Percentiles rank a stretch among this genome's conserved stretches.
These are phyloP conservation scores for Patella pellucida DNA, from an alignment of 2,888 invertebrate species.

Conservation along the genomic window DNA sequence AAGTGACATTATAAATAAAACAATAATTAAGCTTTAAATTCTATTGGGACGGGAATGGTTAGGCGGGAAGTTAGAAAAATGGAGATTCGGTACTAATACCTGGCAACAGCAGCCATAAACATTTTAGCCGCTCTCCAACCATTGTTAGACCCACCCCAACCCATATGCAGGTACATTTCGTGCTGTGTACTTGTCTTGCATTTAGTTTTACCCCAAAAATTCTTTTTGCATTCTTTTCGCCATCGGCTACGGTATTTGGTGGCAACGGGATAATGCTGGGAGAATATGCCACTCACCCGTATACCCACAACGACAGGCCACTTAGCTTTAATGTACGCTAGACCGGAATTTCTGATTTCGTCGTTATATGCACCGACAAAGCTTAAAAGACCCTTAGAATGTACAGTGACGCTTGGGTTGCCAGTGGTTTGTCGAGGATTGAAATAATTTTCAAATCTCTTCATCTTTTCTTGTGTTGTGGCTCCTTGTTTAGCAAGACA, in stretches of 20 bases:
- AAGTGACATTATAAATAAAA: too few relatives aligned
- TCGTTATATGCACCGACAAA: constrained; percentile 25
- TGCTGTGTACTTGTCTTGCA: constrained; percentile 20
- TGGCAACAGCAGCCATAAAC: constrained; percentile 29
- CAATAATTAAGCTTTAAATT: too few relatives aligned
- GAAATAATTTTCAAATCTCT: constrained; percentile 25
- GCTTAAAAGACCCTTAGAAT: neutral
- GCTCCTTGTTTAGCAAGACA: constrained; percentile 26
- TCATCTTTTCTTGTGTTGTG: constrained; percentile 25
- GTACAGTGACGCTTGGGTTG: constrained; percentile 8
- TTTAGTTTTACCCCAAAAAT: constrained; percentile 14
- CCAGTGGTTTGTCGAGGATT: constrained; percentile 18
- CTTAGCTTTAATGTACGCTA: constrained; percentile 19
- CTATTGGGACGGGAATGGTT: too few relatives aligned
- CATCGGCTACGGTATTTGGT: constrained; percentile 24
- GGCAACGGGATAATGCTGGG: constrained; percentile 33
- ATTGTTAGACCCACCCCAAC: constrained; percentile 28
- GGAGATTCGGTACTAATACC: neutral
- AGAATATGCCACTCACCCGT: constrained; percentile 23
- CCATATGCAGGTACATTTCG: constrained; percentile 33
- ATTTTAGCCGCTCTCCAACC: constrained; percentile 26
- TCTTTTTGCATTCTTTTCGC: constrained; percentile 20
- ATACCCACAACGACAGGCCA: constrained; percentile 32
- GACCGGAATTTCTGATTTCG: constrained; percentile 10
- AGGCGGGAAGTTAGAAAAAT: too few relatives aligned